Evolutionary conservation across 2,888 invertebrate species (phyloP).

Genomic region (Drosophila nr. perissopoda): DNA sequence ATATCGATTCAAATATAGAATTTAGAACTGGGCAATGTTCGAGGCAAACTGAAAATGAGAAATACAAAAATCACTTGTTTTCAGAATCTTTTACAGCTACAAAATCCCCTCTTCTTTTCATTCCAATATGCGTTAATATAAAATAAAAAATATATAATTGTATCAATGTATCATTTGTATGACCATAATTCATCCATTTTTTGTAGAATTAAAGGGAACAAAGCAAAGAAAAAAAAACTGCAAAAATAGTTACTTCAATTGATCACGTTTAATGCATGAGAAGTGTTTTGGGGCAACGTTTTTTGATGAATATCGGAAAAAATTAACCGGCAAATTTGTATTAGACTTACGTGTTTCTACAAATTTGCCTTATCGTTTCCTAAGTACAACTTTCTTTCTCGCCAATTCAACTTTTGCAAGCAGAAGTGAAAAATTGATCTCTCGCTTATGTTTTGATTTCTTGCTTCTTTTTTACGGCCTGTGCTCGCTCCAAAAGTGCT

Average conservation of each 20-base stretch:
- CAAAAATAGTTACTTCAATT: not conserved
- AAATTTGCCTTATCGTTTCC: slow-evolving; percentile 39
- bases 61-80: too few relatives aligned
- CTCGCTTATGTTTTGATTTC: slow-evolving; percentile 43
- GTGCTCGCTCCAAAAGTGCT: slow-evolving; percentile 37
- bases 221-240: not conserved
- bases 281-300: not conserved
- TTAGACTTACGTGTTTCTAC: slow-evolving; percentile 21
- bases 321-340: slow-evolving; percentile 19
- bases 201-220: not conserved
- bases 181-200: not conserved
- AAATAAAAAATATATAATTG: not conserved
- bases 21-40: too few relatives aligned
- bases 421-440: slow-evolving; percentile 13
- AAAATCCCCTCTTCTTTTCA: too few relatives aligned
- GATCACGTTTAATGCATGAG: not conserved
- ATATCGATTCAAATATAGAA: too few relatives aligned
- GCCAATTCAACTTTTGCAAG: slow-evolving; percentile 41
- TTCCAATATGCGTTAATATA: not conserved
- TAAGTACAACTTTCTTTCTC: slow-evolving; percentile 57
- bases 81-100: too few relatives aligned
- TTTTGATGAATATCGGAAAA: slow-evolving; percentile 23
- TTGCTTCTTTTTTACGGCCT: slow-evolving; percentile 39
- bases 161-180: too few relatives aligned
- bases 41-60: too few relatives aligned